Evolutionary conservation across 2,797 vertebrate genomes (phyloP).

Genomic region (Pagetopsis macropterus): DNA sequence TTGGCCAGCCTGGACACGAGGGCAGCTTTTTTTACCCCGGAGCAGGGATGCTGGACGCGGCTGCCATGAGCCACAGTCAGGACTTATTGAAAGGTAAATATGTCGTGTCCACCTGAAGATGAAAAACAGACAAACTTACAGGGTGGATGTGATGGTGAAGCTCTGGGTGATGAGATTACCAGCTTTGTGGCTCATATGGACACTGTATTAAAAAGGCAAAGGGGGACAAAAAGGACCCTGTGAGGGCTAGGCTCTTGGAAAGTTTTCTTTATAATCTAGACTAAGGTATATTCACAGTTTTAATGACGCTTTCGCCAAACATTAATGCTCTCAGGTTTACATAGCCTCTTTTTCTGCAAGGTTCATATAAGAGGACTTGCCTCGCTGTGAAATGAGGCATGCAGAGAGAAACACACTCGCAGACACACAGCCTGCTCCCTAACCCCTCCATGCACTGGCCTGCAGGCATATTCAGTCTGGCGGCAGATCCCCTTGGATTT

Average conservation of each 20-base stretch:
- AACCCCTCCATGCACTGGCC: constrained; percentile 76
- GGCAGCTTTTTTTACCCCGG: constrained; percentile 84
- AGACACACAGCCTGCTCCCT: constrained; percentile 63
- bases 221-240: constrained; percentile 42
- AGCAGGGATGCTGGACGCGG: constrained; percentile 80
- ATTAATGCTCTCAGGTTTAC: constrained; percentile 72
- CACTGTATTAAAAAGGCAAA: constrained; percentile 56
- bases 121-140: constrained; percentile 70
- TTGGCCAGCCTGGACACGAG: constrained; percentile 83
- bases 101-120: constrained; percentile 85
- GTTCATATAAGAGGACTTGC: constrained; percentile 61
- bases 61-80: constrained; percentile 83
- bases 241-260: constrained; percentile 48
- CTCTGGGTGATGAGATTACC: constrained; percentile 65
- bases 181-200: constrained; percentile 70
- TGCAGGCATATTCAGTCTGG: constrained; percentile 79
- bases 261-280: constrained; percentile 48
- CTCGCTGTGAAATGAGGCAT: constrained; percentile 62
- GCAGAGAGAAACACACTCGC: constrained; percentile 64
- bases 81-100: constrained; percentile 90
- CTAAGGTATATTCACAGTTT: constrained; percentile 53
- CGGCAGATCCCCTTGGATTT: constrained; percentile 80
- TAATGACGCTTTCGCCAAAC: constrained; percentile 58
- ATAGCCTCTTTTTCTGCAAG: constrained; percentile 62
- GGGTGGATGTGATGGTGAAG: constrained; percentile 71